Conservation (phyloP, 2,113 vertebrate species). For the Mungos mungo region DNA sequence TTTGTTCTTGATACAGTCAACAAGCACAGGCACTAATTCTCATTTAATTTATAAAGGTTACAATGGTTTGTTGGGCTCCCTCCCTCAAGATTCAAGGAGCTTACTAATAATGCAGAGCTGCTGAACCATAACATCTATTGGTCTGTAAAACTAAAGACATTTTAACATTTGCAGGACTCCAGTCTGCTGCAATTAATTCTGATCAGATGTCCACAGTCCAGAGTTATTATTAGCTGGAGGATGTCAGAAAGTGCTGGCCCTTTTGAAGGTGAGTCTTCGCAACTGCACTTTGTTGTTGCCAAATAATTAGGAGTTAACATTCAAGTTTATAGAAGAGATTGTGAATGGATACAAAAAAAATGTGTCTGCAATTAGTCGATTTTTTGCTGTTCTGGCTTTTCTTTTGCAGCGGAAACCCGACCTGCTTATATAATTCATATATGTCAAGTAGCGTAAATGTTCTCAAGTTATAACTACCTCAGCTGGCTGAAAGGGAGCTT, state of each 20-base stretch:
- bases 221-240: slow-evolving; percentile 39
- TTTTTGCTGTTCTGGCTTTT: slow-evolving; percentile 30
- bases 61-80: background rate
- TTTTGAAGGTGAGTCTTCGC: slow-evolving; percentile 54
- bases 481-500: background rate
- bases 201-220: slow-evolving; percentile 12
- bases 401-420: background rate
- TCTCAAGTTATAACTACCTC: slow-evolving; percentile 36
- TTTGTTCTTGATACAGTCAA: slow-evolving; percentile 33
- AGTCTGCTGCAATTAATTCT: slow-evolving; percentile 59
- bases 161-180: slow-evolving; percentile 46
- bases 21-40: slow-evolving; percentile 39
- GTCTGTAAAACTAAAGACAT: slow-evolving; percentile 54
- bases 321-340: slow-evolving; percentile 43
- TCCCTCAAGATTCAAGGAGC: slow-evolving; percentile 55
- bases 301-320: slow-evolving; percentile 59
- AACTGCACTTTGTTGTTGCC: slow-evolving; percentile 33
- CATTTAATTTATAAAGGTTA: slow-evolving; percentile 60
- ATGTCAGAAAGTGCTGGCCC: background rate
- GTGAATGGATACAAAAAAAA: background rate
- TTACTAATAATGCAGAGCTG: slow-evolving; percentile 42
- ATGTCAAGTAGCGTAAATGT: background rate
- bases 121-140: slow-evolving; percentile 22
- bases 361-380: slow-evolving; percentile 42
- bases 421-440: slow-evolving; percentile 15